Conservation (phyloP, 2,113 vertebrate species). For the Macaca fascicularis region DNA sequence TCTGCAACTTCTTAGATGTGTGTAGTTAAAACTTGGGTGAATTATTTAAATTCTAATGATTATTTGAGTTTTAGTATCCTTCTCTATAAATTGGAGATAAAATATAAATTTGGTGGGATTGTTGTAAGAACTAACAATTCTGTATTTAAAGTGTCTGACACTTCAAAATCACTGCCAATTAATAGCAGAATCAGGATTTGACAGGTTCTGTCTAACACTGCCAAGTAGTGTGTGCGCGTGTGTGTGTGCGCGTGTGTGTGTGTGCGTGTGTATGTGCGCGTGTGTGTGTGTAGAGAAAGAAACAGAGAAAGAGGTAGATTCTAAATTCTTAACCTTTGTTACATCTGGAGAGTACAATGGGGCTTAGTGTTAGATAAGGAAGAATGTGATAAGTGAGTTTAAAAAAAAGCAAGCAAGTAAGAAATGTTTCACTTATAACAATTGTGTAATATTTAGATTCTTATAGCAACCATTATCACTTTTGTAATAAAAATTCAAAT, state of each 20-base stretch:
- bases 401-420: not conserved
- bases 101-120: not conserved
- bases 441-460: conserved; percentile 16
- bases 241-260: too few relatives aligned
- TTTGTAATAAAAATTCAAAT: not conserved
- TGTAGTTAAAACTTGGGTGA: not conserved
- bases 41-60: not conserved
- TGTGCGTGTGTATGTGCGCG: too few relatives aligned
- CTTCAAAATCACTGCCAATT: not conserved
- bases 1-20: not conserved
- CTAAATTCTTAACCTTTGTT: not conserved
- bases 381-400: not conserved
- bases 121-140: not conserved
- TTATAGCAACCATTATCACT: conserved; percentile 10
- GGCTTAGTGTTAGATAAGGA: not conserved
- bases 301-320: not conserved
- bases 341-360: not conserved
- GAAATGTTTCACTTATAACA: not conserved
- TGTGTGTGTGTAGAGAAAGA: not conserved
- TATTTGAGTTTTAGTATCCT: not conserved
- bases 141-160: not conserved
- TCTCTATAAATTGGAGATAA: not conserved
- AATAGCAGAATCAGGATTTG: not conserved
- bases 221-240: not conserved
- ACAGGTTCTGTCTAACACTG: not conserved